Evolutionary conservation across 2,113 vertebrate genomes (phyloP).

Genomic region (Microtus pennsylvanicus): DNA sequence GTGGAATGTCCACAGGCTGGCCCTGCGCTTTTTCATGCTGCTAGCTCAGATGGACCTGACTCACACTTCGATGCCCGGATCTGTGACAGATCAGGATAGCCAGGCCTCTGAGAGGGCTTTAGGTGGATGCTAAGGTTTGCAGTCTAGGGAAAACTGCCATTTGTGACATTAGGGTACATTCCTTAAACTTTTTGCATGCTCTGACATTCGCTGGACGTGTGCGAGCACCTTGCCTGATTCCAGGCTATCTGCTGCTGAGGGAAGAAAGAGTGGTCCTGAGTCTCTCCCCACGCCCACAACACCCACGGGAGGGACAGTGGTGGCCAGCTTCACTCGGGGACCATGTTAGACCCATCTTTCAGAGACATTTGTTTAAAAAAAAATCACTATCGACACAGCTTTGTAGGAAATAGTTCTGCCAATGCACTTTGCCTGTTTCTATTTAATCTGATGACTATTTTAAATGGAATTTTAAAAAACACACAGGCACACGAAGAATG

Average conservation of each 20-base stretch:
- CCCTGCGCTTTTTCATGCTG: not conserved
- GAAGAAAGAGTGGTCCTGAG: not conserved
- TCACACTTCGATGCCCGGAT: not conserved
- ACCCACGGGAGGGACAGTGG: not conserved
- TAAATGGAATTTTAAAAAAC: constrained; percentile 39
- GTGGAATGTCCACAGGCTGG: not conserved
- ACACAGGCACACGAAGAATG: constrained; percentile 39
- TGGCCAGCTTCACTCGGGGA: not conserved
- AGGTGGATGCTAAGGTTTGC: not conserved
- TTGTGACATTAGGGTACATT: not conserved
- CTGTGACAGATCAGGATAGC: not conserved
- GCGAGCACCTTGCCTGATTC: not conserved
- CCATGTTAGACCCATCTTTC: not conserved
- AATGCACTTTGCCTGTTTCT: constrained; percentile 54
- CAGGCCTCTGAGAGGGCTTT: not conserved
- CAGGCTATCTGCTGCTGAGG: fast-evolving
- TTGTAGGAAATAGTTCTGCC: constrained; percentile 51
- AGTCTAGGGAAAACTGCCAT: not conserved
- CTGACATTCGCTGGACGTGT: not conserved
- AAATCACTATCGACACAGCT: not conserved
- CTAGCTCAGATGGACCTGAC: not conserved
- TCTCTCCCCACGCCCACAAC: not conserved
- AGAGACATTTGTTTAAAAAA: not conserved
- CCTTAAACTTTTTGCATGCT: not conserved
- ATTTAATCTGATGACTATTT: constrained; percentile 62